phyloP scores from a whole-genome alignment of 2,888 invertebrate genomes.

The Eumerus sabulonum region DNA sequence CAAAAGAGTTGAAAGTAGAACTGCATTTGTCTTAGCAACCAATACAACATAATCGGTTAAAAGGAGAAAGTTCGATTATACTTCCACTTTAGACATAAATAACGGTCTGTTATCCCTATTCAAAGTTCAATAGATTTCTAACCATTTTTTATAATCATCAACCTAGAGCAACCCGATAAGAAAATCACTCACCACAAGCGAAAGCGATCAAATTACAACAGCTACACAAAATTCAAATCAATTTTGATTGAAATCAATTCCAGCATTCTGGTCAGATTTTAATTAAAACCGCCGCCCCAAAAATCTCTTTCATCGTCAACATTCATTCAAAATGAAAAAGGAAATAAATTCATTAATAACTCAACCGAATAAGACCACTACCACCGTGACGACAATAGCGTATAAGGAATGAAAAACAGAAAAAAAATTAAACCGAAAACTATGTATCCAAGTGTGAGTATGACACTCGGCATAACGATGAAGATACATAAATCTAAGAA shows the following conservation, averaged over 20 bases:
- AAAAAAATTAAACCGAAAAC: no score
- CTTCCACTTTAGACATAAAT: background rate
- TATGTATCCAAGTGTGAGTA: constrained; percentile 36
- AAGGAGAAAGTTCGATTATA: background rate
- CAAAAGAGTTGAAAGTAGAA: constrained; percentile 22
- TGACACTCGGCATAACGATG: constrained; percentile 26
- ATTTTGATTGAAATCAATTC: constrained; percentile 25
- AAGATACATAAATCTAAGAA: background rate
- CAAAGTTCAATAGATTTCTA: background rate
- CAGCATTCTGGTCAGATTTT: constrained; percentile 33
- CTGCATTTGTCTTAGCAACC: background rate
- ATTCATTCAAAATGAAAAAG: background rate
- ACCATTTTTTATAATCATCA: background rate
- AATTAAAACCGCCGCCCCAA: constrained; percentile 43
- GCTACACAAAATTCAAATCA: background rate
- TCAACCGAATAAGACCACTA: constrained; percentile 22
- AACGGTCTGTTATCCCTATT: background rate
- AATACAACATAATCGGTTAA: background rate
- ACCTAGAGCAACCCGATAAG: background rate
- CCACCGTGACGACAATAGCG: constrained; percentile 52
- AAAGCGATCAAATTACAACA: constrained; percentile 10
- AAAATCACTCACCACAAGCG: constrained; percentile 7
- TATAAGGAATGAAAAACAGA: constrained; percentile 22
- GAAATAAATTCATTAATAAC: constrained; percentile 42
- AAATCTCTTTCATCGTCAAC: constrained; percentile 23